These are phyloP conservation scores for Pelmatolapia mariae DNA, from an alignment of 2,113 vertebrate species.

Conservation along the genomic window DNA sequence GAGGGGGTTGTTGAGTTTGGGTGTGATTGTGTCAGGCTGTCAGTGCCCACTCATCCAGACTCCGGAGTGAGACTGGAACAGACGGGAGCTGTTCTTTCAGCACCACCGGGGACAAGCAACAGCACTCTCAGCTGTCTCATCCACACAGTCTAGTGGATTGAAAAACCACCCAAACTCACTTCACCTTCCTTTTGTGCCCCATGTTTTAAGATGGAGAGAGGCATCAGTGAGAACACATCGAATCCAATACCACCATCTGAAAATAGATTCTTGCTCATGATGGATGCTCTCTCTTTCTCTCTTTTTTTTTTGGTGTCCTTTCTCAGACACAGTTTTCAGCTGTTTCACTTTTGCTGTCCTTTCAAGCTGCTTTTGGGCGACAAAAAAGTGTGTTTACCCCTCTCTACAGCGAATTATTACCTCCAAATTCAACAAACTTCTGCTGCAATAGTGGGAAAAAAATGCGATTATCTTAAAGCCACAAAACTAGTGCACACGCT, in stretches of 20 bases:
- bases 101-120: slow-evolving; percentile 56
- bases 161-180: slow-evolving; percentile 1
- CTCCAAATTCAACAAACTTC: not conserved
- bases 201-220: not conserved
- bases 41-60: slow-evolving; percentile 59
- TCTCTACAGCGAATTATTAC: not conserved
- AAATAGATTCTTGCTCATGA: not conserved
- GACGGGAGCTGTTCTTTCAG: slow-evolving; percentile 67
- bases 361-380: not conserved
- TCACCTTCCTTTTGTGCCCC: not conserved
- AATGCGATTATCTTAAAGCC: not conserved
- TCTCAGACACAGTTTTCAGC: not conserved
- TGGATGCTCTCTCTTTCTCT: not conserved
- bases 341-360: not conserved
- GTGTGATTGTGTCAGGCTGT: slow-evolving; percentile 64
- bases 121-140: slow-evolving; percentile 49
- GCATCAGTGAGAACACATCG: not conserved
- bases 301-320: not conserved
- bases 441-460: not conserved
- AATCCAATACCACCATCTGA: not conserved
- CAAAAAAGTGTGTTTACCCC: not conserved
- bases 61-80: slow-evolving; percentile 43
- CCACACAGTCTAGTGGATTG: slow-evolving; percentile 6
- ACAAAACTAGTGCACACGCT: not conserved
- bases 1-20: slow-evolving; percentile 51